Evolutionary conservation across 2,888 invertebrate genomes (phyloP), one percentile per base, ranked within the genome.

Genomic region (Iselma pallidipennis): DNA sequence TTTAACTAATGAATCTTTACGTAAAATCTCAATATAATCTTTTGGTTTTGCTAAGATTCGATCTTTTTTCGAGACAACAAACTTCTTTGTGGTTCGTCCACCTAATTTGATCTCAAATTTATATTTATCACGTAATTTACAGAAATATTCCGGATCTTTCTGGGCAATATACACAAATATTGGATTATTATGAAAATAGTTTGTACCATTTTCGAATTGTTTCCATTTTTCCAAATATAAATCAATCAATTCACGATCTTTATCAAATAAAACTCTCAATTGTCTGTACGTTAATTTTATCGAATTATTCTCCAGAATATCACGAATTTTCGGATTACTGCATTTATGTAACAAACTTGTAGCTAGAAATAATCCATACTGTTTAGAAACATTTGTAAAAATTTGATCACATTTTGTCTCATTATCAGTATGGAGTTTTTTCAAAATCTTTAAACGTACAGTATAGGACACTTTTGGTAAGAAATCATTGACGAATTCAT

Each of bases 401-500:
- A 63, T 42, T 29, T 50, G 48, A 23, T 63, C 61, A 21, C 53
- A 48, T n/a, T 25, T n/a, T n/a, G n/a, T 23, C n/a, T 48, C 48
- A 12, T 59, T 63, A 29, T 57, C 52, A 1, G 49, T 3, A 0
- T 33, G 33, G 4, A 65, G n/a, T 53, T 52, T 65, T 29, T 55
- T 67, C 21, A 67, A 50, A 31, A 67, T 19, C 56, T 59, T 65
- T 14, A 31, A 7, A 26, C 66, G 58, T n/a, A 67, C 45, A 12
- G 59, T 49, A 23, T 53, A 63, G 5, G 67, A 63, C 12, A 63
- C 14, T 25, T 37, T 29, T 2, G 67, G 62, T 1, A 66, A 28
- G 14, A 66, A 6, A n/a, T 61, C 33, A 4, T 58, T 25, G 7
- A 61, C 45, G 21, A 66, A 63, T 33, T 63, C 42, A n/a, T 51